Evolutionary conservation across 2,113 vertebrate genomes (phyloP).

Genomic region (Nymphicus hollandicus): DNA sequence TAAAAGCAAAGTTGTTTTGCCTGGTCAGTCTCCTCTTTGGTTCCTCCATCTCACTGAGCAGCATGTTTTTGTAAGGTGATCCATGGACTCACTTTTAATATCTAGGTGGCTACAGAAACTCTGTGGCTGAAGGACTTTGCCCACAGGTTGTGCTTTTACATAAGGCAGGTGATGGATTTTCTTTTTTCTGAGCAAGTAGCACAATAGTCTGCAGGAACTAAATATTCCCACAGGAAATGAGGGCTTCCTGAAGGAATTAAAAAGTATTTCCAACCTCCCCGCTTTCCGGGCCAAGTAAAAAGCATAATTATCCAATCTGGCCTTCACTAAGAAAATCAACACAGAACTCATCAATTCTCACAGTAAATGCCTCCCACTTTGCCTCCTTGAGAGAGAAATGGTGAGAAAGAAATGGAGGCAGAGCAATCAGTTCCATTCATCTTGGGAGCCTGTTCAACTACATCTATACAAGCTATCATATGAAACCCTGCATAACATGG

Average conservation of each 20-base stretch:
- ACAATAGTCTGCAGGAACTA: slow-evolving; percentile 50
- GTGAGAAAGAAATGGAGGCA: slow-evolving; percentile 28
- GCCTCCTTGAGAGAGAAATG: background rate
- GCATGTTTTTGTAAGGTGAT: background rate
- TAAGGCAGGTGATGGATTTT: slow-evolving; percentile 19
- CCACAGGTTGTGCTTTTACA: slow-evolving; percentile 16
- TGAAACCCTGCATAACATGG: background rate
- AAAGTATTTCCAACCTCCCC: slow-evolving; percentile 40
- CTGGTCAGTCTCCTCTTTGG: background rate
- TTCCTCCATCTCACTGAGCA: background rate
- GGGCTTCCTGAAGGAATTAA: slow-evolving; percentile 47
- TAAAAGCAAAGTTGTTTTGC: background rate
- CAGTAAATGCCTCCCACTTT: slow-evolving; percentile 19
- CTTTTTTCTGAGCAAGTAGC: slow-evolving; percentile 11
- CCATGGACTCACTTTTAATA: background rate
- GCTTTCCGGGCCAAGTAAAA: slow-evolving; percentile 44
- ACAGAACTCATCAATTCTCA: slow-evolving; percentile 36
- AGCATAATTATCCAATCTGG: slow-evolving; percentile 9
- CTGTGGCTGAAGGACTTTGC: background rate
- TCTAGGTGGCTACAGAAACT: background rate
- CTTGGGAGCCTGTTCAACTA: background rate
- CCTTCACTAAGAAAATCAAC: slow-evolving; percentile 28
- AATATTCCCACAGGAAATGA: slow-evolving; percentile 55
- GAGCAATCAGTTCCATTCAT: background rate
- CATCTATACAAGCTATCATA: background rate